These are phyloP conservation scores for Teleopsis dalmanni DNA, from an alignment of 1,140 invertebrate genomes.

Conservation along the genomic window DNA sequence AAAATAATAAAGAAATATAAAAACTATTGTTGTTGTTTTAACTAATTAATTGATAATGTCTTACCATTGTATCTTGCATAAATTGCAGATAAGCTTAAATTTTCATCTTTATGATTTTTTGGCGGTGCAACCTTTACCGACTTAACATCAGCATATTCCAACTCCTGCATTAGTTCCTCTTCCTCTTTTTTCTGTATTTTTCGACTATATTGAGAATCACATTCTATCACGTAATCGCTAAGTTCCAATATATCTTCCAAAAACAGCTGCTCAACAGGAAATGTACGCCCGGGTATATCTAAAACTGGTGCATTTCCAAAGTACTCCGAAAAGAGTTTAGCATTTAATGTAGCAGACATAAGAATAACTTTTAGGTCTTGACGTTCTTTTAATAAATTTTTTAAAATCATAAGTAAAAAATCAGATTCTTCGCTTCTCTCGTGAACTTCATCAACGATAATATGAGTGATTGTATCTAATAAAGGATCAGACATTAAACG, in stretches of 20 bases:
- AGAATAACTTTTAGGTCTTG: conserved; percentile 72
- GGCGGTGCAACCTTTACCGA: conserved; percentile 48
- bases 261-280: conserved; percentile 71
- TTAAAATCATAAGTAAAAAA: conserved; percentile 73
- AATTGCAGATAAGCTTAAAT: conserved; percentile 57
- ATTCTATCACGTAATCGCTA: conserved; percentile 62
- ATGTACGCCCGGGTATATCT: conserved; percentile 71
- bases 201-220: conserved; percentile 59
- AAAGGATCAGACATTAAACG: conserved; percentile 67
- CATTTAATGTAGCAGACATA: conserved; percentile 83
- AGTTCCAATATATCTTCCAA: conserved; percentile 68
- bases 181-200: conserved; percentile 53
- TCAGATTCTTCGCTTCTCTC: conserved; percentile 84
- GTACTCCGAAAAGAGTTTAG: conserved; percentile 69
- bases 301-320: conserved; percentile 63
- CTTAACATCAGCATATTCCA: conserved; percentile 55
- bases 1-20: background rate
- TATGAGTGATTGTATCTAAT: conserved; percentile 63
- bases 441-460: conserved; percentile 87
- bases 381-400: conserved; percentile 59
- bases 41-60: conserved; percentile 3
- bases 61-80: conserved; percentile 52
- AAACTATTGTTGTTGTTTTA: background rate
- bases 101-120: conserved; percentile 58
- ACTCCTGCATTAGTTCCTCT: conserved; percentile 29